Base-by-base conservation (phyloP, 1,140 invertebrate species). In the Whitmania pigra region DNA sequence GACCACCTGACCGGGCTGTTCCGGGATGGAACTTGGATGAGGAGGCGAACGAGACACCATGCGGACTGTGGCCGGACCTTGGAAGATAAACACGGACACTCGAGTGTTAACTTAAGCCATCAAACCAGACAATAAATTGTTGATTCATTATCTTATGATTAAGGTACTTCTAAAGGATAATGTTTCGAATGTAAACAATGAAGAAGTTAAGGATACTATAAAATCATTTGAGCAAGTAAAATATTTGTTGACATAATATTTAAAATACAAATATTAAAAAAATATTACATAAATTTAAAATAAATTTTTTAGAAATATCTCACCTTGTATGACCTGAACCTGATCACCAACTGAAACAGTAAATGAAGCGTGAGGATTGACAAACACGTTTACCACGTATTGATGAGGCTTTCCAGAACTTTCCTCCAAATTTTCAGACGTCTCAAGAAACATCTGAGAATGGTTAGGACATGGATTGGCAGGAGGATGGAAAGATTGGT, bases 1-100 rank as follows among this genome's bases (percentile, higher is more conserved):
- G 75, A 93, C 88, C 81, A 93, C 86, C 84, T 89, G 91, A 78
- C 91, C 91, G 53, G 89, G 89, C 29, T 91, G 91, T 74, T 92
- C 89, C 82, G 91, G 89, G 78, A 94, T 90, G 69, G 90, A 90
- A 85, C 93, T 89, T 53, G 89, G 88, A 75, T 89, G 85, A 43
- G 88, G 88, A 67, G 88, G 88, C 73, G 87, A 88, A 69, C 88
- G 89, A 73, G 89, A 90, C 75, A 91, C 88, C 89, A 92, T 90
- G 76, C 89, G 88, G 71, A 92, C 89, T 73, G 89, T 89, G 76
- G 90, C 88, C 75, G 90, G 86, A 75, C 86, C 86, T 85, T 22
- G 77, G 78, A 67, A 54, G 75, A 27, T 75, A 74, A 36, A 67
- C 68, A 63, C 60, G 13, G 20, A n/a, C 20, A n/a, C 55, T 9